These are phyloP conservation scores for Megaustenia siamemsis DNA, from an alignment of 2,888 invertebrate species.

Conservation along the genomic window DNA sequence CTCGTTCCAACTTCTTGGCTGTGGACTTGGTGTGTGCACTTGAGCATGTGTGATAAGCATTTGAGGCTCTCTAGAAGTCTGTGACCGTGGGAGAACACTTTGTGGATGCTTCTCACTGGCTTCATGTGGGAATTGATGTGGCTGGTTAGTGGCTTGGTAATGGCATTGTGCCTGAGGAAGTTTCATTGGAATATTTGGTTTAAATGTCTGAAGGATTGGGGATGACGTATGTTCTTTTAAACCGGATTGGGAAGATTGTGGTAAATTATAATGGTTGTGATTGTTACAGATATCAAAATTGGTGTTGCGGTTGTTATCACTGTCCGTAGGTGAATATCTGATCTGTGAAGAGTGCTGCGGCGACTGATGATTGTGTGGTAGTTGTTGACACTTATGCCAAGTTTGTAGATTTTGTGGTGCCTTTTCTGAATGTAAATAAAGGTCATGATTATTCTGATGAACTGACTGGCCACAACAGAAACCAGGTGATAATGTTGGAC, in stretches of 20 bases:
- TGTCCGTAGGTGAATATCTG: slow-evolving; percentile 25
- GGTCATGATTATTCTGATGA: background rate
- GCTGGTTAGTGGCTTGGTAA: background rate
- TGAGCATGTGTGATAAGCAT: slow-evolving; percentile 28
- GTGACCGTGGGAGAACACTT: background rate
- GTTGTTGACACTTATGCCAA: slow-evolving; percentile 9
- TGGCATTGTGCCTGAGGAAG: background rate
- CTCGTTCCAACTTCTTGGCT: background rate
- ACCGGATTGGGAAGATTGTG: slow-evolving; percentile 5
- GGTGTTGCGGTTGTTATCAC: background rate
- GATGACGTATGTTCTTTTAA: background rate
- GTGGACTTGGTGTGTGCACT: slow-evolving; percentile 21
- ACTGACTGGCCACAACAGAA: slow-evolving; percentile 11
- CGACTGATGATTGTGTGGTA: slow-evolving; percentile 6
- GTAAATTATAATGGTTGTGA: slow-evolving; percentile 25
- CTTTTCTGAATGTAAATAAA: background rate
- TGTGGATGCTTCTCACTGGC: background rate
- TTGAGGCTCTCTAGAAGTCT: background rate
- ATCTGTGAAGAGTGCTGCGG: slow-evolving; percentile 28
- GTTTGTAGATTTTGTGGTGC: background rate
- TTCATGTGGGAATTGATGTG: background rate
- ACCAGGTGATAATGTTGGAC: slow-evolving; percentile 18
- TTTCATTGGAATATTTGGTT: background rate
- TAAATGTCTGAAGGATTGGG: background rate
- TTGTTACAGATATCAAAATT: slow-evolving; percentile 26